Conservation (phyloP, 1,140 invertebrate species). For the Apis mellifera region DNA sequence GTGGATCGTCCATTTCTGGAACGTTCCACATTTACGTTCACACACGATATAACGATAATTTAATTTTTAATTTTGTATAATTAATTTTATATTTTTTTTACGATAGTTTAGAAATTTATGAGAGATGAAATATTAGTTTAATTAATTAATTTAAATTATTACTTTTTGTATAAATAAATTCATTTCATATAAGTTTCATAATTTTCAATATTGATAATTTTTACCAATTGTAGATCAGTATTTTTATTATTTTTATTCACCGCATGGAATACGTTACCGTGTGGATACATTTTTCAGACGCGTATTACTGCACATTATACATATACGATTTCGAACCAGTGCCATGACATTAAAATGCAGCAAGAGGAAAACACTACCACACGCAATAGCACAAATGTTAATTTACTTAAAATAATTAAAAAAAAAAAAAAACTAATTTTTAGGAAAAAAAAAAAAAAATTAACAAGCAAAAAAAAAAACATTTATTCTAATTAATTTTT, state of each 20-base stretch:
- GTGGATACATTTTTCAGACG: conserved; percentile 67
- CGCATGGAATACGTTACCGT: conserved; percentile 57
- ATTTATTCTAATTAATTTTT: conserved; percentile 29
- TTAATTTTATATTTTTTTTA: conserved; percentile 1
- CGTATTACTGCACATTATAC: conserved; percentile 28
- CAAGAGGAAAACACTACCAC: conserved; percentile 45
- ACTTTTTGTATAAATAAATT: conserved; percentile 5
- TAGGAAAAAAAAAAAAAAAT: conserved; percentile 32
- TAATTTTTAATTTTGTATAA: conserved; percentile 41
- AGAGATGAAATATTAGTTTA: conserved; percentile 1
- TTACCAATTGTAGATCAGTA: conserved; percentile 35
- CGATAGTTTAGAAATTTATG: neutral
- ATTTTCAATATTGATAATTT: neutral
- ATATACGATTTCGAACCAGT: conserved; percentile 32
- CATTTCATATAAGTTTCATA: conserved; percentile 19
- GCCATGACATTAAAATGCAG: conserved; percentile 47
- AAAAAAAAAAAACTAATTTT: conserved; percentile 14
- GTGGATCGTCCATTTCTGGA: conserved; percentile 90
- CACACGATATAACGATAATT: conserved; percentile 56
- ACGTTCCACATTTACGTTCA: conserved; percentile 80
- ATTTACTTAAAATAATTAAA: conserved; percentile 29
- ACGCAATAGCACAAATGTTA: conserved; percentile 42
- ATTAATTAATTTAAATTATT: neutral
- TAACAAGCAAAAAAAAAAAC: conserved; percentile 32
- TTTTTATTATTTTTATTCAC: conserved; percentile 14